Evolutionary conservation across 2,888 invertebrate species (phyloP), one percentile per base, ranked within the genome.

Genomic region (Eupithecia dodoneata): DNA sequence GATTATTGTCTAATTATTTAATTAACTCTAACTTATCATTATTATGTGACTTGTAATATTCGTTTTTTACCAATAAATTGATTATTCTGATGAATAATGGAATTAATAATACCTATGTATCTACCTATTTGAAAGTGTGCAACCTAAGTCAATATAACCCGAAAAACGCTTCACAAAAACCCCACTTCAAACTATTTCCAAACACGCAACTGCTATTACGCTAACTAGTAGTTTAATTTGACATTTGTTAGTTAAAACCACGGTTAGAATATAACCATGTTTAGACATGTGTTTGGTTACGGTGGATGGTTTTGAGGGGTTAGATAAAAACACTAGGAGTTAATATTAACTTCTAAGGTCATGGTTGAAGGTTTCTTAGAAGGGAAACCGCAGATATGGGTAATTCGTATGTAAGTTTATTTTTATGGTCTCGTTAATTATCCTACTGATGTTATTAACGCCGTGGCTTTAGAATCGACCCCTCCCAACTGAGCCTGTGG

Each of bases 151-250:
- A 59, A 18, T 59, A 10, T 0, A 59, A 59, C 59, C 18, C 12
- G 12, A 30, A 63, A 59, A 63, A 63, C 30, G 30, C 63, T 63
- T 30, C 59, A 65, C 71, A 69, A 55, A 52, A 65, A 69, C 73
- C 41, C 18, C 72, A 41, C 63, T 30, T 59, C 47, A 72, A 75
- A 75, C 72, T 52, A 59, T 74, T 76, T 65, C 52, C 4, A n/a
- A 52, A 44, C 76, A 79, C 79, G 79, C 79, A 71, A 77, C 63
- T 18, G 69, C 74, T 75, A 79, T 81, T 82, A 82, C 30, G 42
- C 72, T 73, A 82, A 82, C 78, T 78, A 81, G 84, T 85, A 81
- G 84, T 87, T 86, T 85, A 80, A 82, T 84, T 80, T 86, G 87
- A 84, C 86, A 85, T 86, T 81, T 80, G 79, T 84, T 84, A 75